Evolutionary conservation across 2,888 invertebrate species (phyloP).

Genomic region (Taenaris catops): DNA sequence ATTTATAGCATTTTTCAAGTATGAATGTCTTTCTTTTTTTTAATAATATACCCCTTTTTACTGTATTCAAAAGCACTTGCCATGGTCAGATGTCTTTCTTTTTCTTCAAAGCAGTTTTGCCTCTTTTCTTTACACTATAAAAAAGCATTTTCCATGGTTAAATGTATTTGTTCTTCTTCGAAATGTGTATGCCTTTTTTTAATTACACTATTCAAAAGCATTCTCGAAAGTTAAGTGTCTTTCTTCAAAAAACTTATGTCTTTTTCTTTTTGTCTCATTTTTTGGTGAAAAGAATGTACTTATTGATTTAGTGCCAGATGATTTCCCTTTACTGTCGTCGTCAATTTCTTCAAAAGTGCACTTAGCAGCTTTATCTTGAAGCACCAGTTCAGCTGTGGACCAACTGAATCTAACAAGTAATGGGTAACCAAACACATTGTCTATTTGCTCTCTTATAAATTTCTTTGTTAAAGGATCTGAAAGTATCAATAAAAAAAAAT

Average conservation of each 20-base stretch:
- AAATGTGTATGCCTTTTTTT: too few species aligned
- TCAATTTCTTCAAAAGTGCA: conserved; percentile 85
- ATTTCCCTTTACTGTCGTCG: conserved; percentile 54
- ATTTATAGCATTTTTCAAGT: too few species aligned
- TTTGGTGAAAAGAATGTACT: conserved; percentile 78
- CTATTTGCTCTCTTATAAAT: conserved; percentile 89
- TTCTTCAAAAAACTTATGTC: conserved; percentile 84
- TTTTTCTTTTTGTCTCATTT: conserved; percentile 58
- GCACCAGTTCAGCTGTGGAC: conserved; percentile 93
- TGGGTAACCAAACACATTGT: conserved; percentile 97
- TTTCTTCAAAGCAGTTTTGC: too few species aligned
- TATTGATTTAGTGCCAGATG: conserved; percentile 71
- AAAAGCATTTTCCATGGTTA: too few species aligned
- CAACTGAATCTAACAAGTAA: conserved; percentile 97
- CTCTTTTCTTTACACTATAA: too few species aligned
- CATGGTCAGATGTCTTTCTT: too few species aligned
- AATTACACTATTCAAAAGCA: conserved; percentile 47
- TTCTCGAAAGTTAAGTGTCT: conserved; percentile 79
- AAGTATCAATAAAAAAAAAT: too few species aligned
- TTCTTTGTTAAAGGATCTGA: conserved; percentile 96
- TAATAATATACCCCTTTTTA: too few species aligned
- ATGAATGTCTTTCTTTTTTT: too few species aligned
- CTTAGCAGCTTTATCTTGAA: conserved; percentile 85
- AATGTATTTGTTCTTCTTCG: too few species aligned
- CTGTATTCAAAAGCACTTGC: too few species aligned